Conservation (phyloP, 2,797 vertebrate genomes). For the Percopsis omiscomaycus region DNA sequence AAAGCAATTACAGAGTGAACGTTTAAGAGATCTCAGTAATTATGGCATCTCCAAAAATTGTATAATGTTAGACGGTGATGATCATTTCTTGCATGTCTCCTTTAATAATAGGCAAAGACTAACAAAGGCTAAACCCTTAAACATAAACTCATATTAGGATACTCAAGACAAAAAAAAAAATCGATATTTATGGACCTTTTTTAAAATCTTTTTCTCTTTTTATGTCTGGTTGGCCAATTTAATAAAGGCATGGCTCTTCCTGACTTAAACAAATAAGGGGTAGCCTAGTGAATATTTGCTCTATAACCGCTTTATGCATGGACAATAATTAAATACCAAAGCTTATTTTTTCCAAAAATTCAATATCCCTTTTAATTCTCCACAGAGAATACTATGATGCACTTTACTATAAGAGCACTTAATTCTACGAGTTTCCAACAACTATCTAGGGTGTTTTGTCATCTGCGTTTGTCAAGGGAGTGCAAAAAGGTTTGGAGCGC, state of each 20-base stretch:
- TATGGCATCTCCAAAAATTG: no score
- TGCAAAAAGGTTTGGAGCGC: constrained; percentile 47
- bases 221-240: constrained; percentile 65
- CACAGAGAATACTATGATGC: constrained; percentile 39
- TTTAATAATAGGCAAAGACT: constrained; percentile 21
- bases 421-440: constrained; percentile 33
- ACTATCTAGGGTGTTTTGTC: constrained; percentile 36
- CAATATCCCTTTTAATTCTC: constrained; percentile 28
- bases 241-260: constrained; percentile 49
- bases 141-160: constrained; percentile 52
- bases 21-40: background rate
- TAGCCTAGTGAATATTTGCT: constrained; percentile 36
- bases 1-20: constrained; percentile 1
- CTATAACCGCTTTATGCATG: constrained; percentile 44
- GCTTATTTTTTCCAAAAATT: constrained; percentile 21
- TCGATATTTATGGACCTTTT: no score
- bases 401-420: constrained; percentile 49
- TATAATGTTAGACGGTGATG: background rate
- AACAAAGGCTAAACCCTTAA: constrained; percentile 48
- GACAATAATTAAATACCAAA: constrained; percentile 51
- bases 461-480: constrained; percentile 25
- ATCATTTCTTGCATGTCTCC: constrained; percentile 17
- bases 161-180: constrained; percentile 41
- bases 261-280: constrained; percentile 41
- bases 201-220: constrained; percentile 37